A percentile compares a stretch with the other conserved stretches of the same genome.
Conservation (phyloP, 2,797 vertebrate genomes). For the Apodemus agrarius region DNA sequence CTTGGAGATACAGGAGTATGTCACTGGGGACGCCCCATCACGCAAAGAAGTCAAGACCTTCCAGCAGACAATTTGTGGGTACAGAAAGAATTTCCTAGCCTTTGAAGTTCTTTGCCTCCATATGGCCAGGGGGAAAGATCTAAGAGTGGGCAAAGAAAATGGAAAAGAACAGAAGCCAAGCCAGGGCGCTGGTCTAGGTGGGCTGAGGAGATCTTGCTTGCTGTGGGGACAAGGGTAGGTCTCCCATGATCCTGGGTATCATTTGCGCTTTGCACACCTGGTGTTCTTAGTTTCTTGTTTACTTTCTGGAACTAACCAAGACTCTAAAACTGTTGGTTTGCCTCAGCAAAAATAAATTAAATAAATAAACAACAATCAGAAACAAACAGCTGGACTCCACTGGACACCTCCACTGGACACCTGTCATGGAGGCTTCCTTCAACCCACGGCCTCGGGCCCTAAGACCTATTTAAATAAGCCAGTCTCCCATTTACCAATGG, state of each 20-base stretch:
- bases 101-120: not conserved
- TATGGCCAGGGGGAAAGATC: not conserved
- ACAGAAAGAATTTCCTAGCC: not conserved
- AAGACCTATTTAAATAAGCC: not conserved
- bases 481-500: not conserved
- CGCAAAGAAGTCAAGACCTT: not conserved
- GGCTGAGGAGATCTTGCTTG: not conserved
- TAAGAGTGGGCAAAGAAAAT: not conserved
- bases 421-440: not conserved
- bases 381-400: not conserved
- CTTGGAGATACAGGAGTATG: not conserved
- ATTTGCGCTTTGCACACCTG: not conserved
- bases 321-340: not conserved
- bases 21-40: accelerated
- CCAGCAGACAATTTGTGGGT: not conserved
- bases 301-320: not conserved
- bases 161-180: not conserved
- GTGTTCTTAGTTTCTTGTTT: not conserved
- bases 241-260: not conserved
- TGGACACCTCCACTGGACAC: too few species aligned
- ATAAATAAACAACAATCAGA: not conserved
- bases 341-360: not conserved
- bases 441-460: not conserved
- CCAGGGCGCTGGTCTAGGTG: not conserved
- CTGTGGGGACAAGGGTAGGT: not conserved